Percentiles rank a stretch among this genome's conserved stretches.
These are phyloP conservation scores for Ophion costatus DNA, from an alignment of 2,888 invertebrate species.

Conservation along the genomic window DNA sequence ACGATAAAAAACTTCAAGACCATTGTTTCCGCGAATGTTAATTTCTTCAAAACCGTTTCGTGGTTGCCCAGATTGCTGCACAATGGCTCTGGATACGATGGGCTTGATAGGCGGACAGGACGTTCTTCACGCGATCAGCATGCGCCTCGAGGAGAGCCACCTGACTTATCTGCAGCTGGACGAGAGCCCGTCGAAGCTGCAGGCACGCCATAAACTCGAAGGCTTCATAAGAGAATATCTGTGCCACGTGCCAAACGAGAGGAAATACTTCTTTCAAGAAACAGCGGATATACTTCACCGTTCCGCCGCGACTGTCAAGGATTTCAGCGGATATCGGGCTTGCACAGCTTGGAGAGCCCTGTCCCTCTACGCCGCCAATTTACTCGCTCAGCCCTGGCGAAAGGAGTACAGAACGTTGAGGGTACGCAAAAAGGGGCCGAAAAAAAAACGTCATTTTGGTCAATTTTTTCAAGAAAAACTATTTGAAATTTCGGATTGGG, in stretches of 20 bases:
- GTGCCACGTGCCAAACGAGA: conserved; percentile 90
- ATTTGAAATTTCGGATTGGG: no score
- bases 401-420: conserved; percentile 93
- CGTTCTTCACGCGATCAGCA: conserved; percentile 88
- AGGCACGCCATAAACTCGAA: conserved; percentile 91
- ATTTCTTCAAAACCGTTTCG: background rate
- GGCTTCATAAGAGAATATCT: conserved; percentile 91
- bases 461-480: no score
- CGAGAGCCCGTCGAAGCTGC: conserved; percentile 91
- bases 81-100: conserved; percentile 77
- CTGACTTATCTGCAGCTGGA: conserved; percentile 92
- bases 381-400: conserved; percentile 94
- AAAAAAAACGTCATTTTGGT: no score
- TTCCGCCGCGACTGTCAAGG: conserved; percentile 88
- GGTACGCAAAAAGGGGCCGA: no score
- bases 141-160: conserved; percentile 90
- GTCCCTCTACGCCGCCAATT: conserved; percentile 93
- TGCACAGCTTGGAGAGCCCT: conserved; percentile 93
- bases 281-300: conserved; percentile 90
- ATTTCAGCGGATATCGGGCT: conserved; percentile 93
- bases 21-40: background rate
- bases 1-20: no score
- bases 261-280: conserved; percentile 91
- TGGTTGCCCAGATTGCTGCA: conserved; percentile 53
- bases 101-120: conserved; percentile 80